Percentiles rank a stretch among this genome's conserved stretches.
These are phyloP conservation scores for Pollenia labialis DNA, from an alignment of 2,888 invertebrate genomes.

Conservation along the genomic window DNA sequence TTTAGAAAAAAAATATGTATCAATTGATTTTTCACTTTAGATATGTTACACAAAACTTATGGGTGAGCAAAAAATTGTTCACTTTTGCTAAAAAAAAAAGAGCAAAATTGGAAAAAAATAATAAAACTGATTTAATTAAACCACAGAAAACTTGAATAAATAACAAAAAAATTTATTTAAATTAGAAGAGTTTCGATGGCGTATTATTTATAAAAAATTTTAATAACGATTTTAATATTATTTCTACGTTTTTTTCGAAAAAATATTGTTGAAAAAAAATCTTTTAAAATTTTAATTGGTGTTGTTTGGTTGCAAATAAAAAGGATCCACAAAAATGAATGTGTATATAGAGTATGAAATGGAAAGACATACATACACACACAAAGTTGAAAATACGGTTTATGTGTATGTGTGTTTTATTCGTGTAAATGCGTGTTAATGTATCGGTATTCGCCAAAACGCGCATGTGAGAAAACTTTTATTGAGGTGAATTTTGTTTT, in stretches of 20 bases:
- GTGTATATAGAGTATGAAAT: constrained; percentile 61
- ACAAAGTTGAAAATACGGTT: constrained; percentile 12
- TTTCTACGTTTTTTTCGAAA: constrained; percentile 4
- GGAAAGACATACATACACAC: constrained; percentile 8
- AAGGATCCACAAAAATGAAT: constrained; percentile 64
- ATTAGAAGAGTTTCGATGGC: not conserved
- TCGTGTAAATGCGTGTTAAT: constrained; percentile 15
- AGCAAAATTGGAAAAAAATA: constrained; percentile 12
- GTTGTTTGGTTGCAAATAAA: constrained; percentile 59
- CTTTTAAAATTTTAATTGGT: constrained; percentile 40
- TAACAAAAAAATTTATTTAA: constrained; percentile 11
- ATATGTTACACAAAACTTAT: constrained; percentile 69
- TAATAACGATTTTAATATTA: constrained; percentile 19
- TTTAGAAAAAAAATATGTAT: constrained; percentile 77
- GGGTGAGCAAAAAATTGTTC: constrained; percentile 54
- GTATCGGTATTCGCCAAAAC: constrained; percentile 53
- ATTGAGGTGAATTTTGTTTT: constrained; percentile 34
- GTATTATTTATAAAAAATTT: constrained; percentile 10
- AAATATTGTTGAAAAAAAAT: constrained; percentile 9
- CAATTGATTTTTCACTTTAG: constrained; percentile 79
- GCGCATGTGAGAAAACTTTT: constrained; percentile 63
- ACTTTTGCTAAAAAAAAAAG: constrained; percentile 41
- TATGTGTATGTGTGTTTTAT: not conserved
- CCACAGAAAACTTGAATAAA: constrained; percentile 23
- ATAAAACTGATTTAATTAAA: constrained; percentile 34